A percentile compares a stretch with the other conserved stretches of the same genome.
Conservation (phyloP, 37 sponge, comb jelly and placozoan species). For the Aplysina aerophoba region DNA sequence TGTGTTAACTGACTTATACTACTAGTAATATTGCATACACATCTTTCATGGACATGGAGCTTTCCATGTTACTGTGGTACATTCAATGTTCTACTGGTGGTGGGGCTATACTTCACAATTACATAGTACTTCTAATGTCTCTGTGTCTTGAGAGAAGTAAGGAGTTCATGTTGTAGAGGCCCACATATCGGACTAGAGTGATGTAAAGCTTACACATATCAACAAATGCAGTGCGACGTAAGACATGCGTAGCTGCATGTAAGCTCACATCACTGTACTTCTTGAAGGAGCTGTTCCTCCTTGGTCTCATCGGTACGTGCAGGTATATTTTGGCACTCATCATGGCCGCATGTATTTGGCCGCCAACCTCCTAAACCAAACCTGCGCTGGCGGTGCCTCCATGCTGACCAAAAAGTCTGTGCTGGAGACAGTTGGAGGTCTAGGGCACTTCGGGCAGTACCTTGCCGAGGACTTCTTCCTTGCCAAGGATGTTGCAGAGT, state of each 20-base stretch:
- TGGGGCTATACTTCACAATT: no score
- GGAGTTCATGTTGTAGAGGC: no score
- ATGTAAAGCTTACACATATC: neutral
- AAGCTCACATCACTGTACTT: neutral
- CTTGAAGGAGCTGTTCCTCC: neutral
- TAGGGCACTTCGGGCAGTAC: constrained; percentile 62
- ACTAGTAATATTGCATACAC: no score
- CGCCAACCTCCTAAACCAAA: constrained; percentile 42
- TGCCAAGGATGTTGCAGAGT: constrained; percentile 36
- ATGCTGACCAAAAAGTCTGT: constrained; percentile 63
- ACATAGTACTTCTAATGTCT: no score
- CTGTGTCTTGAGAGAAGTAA: no score
- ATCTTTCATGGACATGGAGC: no score
- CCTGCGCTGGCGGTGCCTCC: constrained; percentile 87
- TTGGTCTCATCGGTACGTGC: neutral
- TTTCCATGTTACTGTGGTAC: no score
- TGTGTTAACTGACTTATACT: no score
- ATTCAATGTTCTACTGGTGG: no score
- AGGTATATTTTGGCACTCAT: constrained; percentile 89
- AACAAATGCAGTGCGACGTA: neutral
- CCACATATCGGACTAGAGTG: no score
- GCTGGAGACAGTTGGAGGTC: constrained; percentile 75
- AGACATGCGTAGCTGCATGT: neutral
- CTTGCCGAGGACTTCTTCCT: constrained; percentile 87
- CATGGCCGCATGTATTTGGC: constrained; percentile 76